Evolutionary conservation across 1,140 invertebrate genomes (phyloP).

Genomic region (Phymastichus coffea): DNA sequence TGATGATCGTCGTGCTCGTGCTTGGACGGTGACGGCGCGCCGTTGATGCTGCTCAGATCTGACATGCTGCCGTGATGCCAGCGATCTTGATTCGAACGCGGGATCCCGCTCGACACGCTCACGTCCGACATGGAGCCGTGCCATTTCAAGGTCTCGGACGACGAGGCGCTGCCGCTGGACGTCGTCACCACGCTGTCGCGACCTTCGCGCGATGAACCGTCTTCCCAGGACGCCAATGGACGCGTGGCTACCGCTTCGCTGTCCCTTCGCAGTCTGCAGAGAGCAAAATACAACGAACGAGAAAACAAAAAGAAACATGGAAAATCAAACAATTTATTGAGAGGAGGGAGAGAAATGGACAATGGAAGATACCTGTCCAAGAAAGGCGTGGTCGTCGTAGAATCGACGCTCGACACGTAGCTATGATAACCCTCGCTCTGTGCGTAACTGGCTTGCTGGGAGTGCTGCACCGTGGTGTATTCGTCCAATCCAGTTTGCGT

Average conservation of each 20-base stretch:
- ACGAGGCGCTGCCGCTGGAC: slow-evolving; percentile 70
- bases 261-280: slow-evolving; percentile 59
- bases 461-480: slow-evolving; percentile 70
- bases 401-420: slow-evolving; percentile 78
- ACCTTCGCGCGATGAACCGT: slow-evolving; percentile 56
- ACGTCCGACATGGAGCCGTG: slow-evolving; percentile 77
- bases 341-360: no score
- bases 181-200: slow-evolving; percentile 70
- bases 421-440: slow-evolving; percentile 81
- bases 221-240: slow-evolving; percentile 55
- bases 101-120: slow-evolving; percentile 63
- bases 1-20: slow-evolving; percentile 40
- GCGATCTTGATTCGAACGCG: slow-evolving; percentile 43
- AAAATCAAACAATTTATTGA: no score
- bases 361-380: slow-evolving; percentile 73
- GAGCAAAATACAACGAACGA: background rate
- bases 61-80: slow-evolving; percentile 52
- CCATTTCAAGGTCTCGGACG: slow-evolving; percentile 82
- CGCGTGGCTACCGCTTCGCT: slow-evolving; percentile 62
- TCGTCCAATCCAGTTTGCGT: slow-evolving; percentile 72
- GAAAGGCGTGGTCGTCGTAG: slow-evolving; percentile 74
- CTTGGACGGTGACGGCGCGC: slow-evolving; percentile 21
- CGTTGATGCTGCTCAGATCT: slow-evolving; percentile 47
- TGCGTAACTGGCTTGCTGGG: slow-evolving; percentile 75
- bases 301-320: no score